These are phyloP conservation scores for Rhagoletis pomonella DNA, from an alignment of 1,140 invertebrate genomes.

Conservation along the genomic window DNA sequence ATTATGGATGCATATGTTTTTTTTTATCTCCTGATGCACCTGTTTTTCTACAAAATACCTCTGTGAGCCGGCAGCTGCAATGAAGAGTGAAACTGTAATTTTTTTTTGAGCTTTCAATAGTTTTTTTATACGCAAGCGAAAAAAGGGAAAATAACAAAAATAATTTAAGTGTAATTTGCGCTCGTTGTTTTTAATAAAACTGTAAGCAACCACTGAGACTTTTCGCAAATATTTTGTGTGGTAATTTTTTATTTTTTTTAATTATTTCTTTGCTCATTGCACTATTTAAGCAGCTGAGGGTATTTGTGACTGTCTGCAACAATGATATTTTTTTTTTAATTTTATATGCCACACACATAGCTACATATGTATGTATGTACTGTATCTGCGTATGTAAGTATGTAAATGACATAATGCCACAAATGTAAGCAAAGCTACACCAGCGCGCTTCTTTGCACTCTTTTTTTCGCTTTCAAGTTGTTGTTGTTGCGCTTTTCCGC, in stretches of 20 bases:
- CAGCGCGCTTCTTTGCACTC: background rate
- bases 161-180: constrained; percentile 23
- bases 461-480: background rate
- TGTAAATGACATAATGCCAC: background rate
- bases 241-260: background rate
- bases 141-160: background rate
- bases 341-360: background rate
- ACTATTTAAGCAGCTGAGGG: constrained; percentile 6
- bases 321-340: constrained; percentile 3
- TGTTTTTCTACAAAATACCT: too few species aligned
- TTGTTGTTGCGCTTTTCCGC: background rate
- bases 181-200: constrained; percentile 34
- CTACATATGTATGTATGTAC: background rate
- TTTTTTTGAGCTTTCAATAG: background rate
- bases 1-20: background rate
- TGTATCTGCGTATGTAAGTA: background rate
- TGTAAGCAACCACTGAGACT: background rate
- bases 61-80: too few species aligned
- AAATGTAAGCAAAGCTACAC: background rate
- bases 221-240: background rate
- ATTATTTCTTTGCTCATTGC: background rate
- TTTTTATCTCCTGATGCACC: too few species aligned
- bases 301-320: background rate
- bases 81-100: too few species aligned
- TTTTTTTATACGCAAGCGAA: background rate